phyloP scores from a whole-genome alignment of 2,888 invertebrate genomes.

The Tinea pellionella region DNA sequence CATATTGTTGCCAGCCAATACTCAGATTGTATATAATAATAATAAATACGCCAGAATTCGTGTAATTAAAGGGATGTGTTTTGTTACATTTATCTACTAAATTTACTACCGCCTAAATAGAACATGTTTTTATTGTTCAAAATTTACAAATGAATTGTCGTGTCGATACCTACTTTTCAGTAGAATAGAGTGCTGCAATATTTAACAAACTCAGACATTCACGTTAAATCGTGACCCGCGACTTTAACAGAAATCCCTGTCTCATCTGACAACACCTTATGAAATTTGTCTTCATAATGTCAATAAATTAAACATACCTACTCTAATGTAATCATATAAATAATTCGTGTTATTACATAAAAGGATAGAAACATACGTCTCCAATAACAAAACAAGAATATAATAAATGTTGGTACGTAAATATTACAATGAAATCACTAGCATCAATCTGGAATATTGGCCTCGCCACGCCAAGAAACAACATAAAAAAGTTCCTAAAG shows the following conservation, averaged over 20 bases:
- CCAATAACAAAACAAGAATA: not conserved
- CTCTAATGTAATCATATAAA: no score
- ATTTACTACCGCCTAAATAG: not conserved
- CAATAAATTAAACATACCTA: no score
- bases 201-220: not conserved
- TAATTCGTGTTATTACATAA: no score
- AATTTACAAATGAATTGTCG: no score
- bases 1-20: slow-evolving; percentile 61
- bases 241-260: slow-evolving; percentile 10
- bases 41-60: slow-evolving; percentile 7
- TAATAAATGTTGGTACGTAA: not conserved
- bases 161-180: not conserved
- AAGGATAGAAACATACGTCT: not conserved
- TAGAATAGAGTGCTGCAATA: slow-evolving; percentile 2
- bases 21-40: slow-evolving; percentile 10
- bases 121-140: no score
- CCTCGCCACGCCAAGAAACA: slow-evolving; percentile 42
- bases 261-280: slow-evolving; percentile 5
- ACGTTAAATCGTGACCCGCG: slow-evolving; percentile 9
- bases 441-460: slow-evolving; percentile 63
- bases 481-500: slow-evolving; percentile 63
- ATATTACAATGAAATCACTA: slow-evolving; percentile 33
- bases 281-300: slow-evolving; percentile 3
- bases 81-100: not conserved
- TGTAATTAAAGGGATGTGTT: slow-evolving; percentile 6